Conservation (phyloP, 2,797 vertebrate genomes). For the Gallirallus australis region DNA sequence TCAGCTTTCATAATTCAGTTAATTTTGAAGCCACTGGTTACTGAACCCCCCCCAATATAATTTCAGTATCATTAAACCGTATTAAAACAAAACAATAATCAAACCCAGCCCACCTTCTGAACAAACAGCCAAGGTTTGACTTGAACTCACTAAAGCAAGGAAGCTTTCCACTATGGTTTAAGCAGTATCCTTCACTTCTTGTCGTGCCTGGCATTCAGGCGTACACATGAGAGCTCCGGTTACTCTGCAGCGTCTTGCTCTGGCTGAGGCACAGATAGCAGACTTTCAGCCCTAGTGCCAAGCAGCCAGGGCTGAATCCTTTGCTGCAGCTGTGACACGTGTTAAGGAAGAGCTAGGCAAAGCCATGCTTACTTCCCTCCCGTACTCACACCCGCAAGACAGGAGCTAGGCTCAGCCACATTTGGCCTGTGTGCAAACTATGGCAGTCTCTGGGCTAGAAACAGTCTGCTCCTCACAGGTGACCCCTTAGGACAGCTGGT, state of each 20-base stretch:
- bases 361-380: neutral
- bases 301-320: neutral
- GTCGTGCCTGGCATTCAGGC: neutral
- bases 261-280: neutral
- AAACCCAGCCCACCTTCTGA: neutral
- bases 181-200: neutral
- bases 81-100: slow-evolving; percentile 1
- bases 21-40: slow-evolving; percentile 82
- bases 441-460: neutral
- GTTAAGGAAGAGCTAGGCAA: neutral
- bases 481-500: neutral
- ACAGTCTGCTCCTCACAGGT: neutral
- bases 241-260: neutral
- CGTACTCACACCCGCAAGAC: neutral
- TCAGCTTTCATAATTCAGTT: slow-evolving; percentile 83
- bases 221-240: neutral
- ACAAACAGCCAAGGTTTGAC: neutral
- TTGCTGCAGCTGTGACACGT: neutral
- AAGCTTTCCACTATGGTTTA: neutral
- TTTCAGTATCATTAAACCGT: slow-evolving; percentile 75
- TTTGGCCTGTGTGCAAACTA: neutral
- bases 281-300: neutral
- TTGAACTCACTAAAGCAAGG: neutral
- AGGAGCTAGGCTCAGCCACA: neutral
- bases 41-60: slow-evolving; percentile 65